Conservation (phyloP, 2,797 vertebrate genomes). For the Nyctibius grandis region DNA sequence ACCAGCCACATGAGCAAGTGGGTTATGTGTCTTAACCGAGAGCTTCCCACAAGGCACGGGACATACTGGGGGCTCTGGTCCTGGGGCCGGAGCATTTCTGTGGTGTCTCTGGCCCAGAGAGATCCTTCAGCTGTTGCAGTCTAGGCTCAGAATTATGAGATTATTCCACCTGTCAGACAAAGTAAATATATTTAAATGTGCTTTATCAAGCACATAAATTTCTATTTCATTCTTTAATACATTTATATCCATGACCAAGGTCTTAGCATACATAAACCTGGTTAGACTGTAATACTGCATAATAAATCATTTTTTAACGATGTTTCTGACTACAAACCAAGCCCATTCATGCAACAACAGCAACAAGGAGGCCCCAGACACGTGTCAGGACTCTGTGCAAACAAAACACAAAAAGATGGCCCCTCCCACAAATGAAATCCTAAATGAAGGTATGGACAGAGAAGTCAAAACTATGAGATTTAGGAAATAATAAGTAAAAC, state of each 20-base stretch:
- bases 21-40: not conserved
- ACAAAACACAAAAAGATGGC: not conserved
- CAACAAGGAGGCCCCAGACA: not conserved
- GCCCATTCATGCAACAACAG: not conserved
- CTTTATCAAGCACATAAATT: not conserved
- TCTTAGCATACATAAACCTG: not conserved
- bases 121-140: not conserved
- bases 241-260: not conserved
- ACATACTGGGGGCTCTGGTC: not conserved
- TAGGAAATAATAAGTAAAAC: not conserved
- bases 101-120: not conserved
- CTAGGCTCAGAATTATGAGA: not conserved
- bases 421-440: not conserved
- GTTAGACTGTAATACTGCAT: not conserved
- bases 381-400: not conserved
- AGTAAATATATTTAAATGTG: not conserved
- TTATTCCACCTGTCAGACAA: not conserved
- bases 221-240: not conserved
- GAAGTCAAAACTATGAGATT: not conserved
- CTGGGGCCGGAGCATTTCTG: not conserved
- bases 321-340: not conserved
- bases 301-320: not conserved
- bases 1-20: rapidly evolving
- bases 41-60: rapidly evolving
- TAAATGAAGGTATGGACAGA: not conserved